These are phyloP conservation scores for Drosophila flavopinicola DNA, from an alignment of 2,888 invertebrate genomes.

Conservation along the genomic window DNA sequence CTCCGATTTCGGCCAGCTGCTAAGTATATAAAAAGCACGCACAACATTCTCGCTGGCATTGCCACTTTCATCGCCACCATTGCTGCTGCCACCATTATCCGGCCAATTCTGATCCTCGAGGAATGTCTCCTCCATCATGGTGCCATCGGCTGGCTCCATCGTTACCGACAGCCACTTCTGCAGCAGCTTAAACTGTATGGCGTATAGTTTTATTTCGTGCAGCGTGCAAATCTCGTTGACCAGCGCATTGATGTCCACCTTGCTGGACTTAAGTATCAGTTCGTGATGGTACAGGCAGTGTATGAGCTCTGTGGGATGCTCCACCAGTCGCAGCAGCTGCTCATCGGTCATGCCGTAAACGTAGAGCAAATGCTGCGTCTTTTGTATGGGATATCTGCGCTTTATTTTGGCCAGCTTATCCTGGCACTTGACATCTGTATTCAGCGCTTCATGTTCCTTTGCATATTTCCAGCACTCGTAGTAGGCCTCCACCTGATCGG, in stretches of 20 bases:
- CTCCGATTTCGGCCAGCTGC: constrained; percentile 82
- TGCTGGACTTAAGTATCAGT: constrained; percentile 78
- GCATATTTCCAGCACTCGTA: constrained; percentile 84
- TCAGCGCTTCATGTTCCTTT: constrained; percentile 66
- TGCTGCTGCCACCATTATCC: constrained; percentile 32
- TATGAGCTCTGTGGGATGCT: constrained; percentile 82
- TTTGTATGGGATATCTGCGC: constrained; percentile 83
- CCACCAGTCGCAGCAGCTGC: constrained; percentile 80
- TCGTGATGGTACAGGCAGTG: constrained; percentile 82
- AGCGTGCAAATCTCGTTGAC: constrained; percentile 81
- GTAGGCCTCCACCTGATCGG: constrained; percentile 84
- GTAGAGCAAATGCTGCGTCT: constrained; percentile 83
- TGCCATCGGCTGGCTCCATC: constrained; percentile 68
- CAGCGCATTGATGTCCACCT: constrained; percentile 83
- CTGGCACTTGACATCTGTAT: constrained; percentile 71
- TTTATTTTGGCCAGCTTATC: constrained; percentile 82
- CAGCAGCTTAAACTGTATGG: constrained; percentile 81
- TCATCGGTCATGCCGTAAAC: constrained; percentile 83
- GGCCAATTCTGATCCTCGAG: constrained; percentile 80
- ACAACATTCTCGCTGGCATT: constrained; percentile 81
- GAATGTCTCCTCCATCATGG: constrained; percentile 83
- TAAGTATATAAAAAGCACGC: constrained; percentile 83
- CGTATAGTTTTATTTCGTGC: constrained; percentile 76
- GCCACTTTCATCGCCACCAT: constrained; percentile 38
- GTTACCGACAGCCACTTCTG: constrained; percentile 83